A percentile compares a stretch with the other conserved stretches of the same genome.
phyloP scores from a whole-genome alignment of 2,888 invertebrate genomes.

The Dasysyrphus tricinctus region DNA sequence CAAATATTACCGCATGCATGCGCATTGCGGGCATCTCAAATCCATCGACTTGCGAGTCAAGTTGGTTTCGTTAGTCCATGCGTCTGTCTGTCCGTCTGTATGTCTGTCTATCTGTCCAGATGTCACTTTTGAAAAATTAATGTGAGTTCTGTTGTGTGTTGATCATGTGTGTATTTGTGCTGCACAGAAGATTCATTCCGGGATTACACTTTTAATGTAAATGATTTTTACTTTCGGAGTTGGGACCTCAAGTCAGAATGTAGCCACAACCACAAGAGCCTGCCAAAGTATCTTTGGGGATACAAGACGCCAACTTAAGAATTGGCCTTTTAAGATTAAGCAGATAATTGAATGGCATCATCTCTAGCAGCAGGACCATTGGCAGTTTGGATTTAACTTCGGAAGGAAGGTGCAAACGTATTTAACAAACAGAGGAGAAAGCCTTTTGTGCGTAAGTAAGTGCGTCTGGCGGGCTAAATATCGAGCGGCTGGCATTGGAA shows the following conservation, averaged over 20 bases:
- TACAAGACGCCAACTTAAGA: conserved; percentile 64
- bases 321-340: conserved; percentile 71
- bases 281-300: conserved; percentile 46
- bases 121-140: conserved; percentile 76
- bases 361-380: conserved; percentile 23
- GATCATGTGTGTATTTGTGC: neutral
- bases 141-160: conserved; percentile 58
- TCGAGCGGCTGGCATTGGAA: conserved; percentile 4
- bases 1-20: conserved; percentile 49
- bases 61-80: conserved; percentile 67
- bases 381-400: neutral
- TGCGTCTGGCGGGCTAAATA: conserved; percentile 50
- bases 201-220: conserved; percentile 67
- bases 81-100: conserved; percentile 66
- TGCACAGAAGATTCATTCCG: conserved; percentile 55
- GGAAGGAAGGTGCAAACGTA: conserved; percentile 53
- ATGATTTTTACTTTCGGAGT: conserved; percentile 49
- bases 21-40: conserved; percentile 44
- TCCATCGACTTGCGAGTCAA: conserved; percentile 66
- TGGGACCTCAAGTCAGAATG: neutral
- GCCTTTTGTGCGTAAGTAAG: conserved; percentile 73
- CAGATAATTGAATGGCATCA: conserved; percentile 74
- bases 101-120: conserved; percentile 74
- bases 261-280: neutral
- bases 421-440: conserved; percentile 45